Percentiles rank a stretch among this genome's conserved stretches.
phyloP scores from a whole-genome alignment of 2,888 invertebrate genomes.

The Cylindroiulus punctatus region DNA sequence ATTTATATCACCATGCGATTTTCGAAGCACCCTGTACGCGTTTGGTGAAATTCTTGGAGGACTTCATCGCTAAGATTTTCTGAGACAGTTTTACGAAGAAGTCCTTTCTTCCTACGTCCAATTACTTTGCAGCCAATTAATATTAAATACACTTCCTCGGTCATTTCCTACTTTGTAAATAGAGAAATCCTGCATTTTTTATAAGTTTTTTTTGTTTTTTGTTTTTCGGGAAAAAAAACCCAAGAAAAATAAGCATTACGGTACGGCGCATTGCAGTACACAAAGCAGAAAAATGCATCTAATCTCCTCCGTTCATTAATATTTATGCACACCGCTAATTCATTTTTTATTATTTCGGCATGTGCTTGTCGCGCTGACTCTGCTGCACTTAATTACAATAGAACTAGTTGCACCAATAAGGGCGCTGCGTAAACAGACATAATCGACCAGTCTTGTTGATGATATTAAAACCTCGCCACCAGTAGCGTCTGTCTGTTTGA shows the following conservation, averaged over 20 bases:
- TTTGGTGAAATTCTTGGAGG: no score
- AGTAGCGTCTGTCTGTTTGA: constrained; percentile 8
- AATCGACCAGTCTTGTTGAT: not conserved
- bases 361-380: not conserved
- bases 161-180: constrained; percentile 12
- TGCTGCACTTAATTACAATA: not conserved
- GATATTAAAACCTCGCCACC: not conserved
- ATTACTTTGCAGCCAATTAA: not conserved
- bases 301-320: constrained; percentile 11
- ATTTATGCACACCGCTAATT: not conserved
- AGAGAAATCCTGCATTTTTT: not conserved
- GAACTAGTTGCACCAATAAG: not conserved
- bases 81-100: not conserved
- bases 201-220: not conserved
- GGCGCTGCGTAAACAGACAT: not conserved
- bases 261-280: not conserved
- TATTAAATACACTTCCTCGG: not conserved
- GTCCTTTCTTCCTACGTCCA: not conserved
- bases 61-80: not conserved
- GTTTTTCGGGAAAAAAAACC: not conserved
- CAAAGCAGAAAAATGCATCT: not conserved
- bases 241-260: not conserved
- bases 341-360: not conserved
- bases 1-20: no score
- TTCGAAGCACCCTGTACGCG: no score